phyloP scores from a whole-genome alignment of 1,140 invertebrate genomes.

The Acromyrmex charruanus region DNA sequence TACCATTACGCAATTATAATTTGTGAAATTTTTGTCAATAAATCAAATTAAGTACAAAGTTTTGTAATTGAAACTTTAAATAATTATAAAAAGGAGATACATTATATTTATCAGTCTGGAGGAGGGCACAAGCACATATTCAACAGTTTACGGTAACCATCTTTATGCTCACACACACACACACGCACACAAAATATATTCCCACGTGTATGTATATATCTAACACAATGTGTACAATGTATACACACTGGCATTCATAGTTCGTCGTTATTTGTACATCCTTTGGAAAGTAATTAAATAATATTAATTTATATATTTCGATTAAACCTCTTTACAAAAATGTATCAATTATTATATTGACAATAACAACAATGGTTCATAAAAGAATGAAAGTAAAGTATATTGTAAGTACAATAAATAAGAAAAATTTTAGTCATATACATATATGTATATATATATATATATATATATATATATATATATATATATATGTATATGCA shows the following conservation, averaged over 20 bases:
- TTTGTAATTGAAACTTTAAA: neutral
- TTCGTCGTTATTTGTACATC: slow-evolving; percentile 72
- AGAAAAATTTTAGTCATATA: slow-evolving; percentile 19
- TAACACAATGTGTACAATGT: slow-evolving; percentile 56
- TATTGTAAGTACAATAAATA: slow-evolving; percentile 82
- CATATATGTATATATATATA: slow-evolving; percentile 3
- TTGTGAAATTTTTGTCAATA: neutral
- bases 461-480: neutral
- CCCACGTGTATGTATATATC: slow-evolving; percentile 46
- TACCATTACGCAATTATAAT: neutral
- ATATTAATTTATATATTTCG: slow-evolving; percentile 22
- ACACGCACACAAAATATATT: slow-evolving; percentile 59
- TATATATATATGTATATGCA: neutral
- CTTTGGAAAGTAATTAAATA: slow-evolving; percentile 64
- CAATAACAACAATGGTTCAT: slow-evolving; percentile 80
- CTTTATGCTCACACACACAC: slow-evolving; percentile 71
- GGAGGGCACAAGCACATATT: slow-evolving; percentile 17
- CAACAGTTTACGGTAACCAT: slow-evolving; percentile 38
- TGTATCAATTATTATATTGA: slow-evolving; percentile 83
- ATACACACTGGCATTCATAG: slow-evolving; percentile 61
- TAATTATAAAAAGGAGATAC: neutral
- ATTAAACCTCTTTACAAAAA: slow-evolving; percentile 64
- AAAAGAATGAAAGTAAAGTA: slow-evolving; percentile 80
- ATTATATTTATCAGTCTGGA: slow-evolving; percentile 49
- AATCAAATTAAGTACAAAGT: neutral